Conservation (phyloP, 2,888 invertebrate species). For the Clitarchus hookeri region DNA sequence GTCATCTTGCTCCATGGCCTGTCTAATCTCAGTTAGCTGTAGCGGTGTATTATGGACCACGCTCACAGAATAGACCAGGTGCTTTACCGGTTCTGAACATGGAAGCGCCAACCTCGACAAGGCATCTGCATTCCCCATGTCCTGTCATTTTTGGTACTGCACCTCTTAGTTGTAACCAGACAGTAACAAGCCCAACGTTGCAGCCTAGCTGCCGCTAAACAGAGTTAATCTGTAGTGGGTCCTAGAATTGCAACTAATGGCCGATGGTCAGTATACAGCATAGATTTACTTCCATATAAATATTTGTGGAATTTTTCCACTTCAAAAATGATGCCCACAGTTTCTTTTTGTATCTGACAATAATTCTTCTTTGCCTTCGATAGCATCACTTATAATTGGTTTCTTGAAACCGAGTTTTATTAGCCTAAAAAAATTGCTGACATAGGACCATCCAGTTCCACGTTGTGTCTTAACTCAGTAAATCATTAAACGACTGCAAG, state of each 20-base stretch:
- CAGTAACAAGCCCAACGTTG: constrained; percentile 48
- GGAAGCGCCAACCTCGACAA: neutral
- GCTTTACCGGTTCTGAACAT: neutral
- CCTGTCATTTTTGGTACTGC: constrained; percentile 38
- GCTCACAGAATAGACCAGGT: no score
- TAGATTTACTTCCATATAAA: constrained; percentile 44
- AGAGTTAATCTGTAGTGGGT: constrained; percentile 47
- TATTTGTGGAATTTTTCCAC: constrained; percentile 45
- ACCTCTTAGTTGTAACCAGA: constrained; percentile 48
- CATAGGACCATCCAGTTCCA: no score
- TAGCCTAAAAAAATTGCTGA: no score
- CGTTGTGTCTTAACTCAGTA: no score
- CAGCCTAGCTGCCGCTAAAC: constrained; percentile 48
- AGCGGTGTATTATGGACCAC: no score
- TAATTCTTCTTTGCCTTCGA: constrained; percentile 45
- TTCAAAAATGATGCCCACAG: constrained; percentile 46
- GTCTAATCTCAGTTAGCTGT: no score
- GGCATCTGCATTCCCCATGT: constrained; percentile 34
- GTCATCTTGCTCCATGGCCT: no score
- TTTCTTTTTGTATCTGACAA: constrained; percentile 46
- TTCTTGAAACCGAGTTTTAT: no score
- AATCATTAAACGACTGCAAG: no score
- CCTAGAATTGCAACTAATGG: constrained; percentile 52
- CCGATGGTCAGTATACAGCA: constrained; percentile 51
- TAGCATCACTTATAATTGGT: no score